Conservation (phyloP, 2,888 invertebrate genomes). For the Apodemia hepburni region DNA sequence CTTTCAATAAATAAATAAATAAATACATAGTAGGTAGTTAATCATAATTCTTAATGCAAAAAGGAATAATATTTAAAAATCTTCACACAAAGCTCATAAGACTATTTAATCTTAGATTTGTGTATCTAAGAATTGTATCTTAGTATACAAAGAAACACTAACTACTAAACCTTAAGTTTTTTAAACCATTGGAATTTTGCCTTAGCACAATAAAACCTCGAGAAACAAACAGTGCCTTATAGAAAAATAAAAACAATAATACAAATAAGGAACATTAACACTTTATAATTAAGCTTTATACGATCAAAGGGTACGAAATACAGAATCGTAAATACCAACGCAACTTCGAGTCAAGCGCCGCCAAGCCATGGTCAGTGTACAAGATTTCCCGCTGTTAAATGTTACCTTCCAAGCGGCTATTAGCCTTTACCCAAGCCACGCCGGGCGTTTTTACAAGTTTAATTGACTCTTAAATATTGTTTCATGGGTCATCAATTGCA, state of each 20-base stretch:
- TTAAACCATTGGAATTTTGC: background rate
- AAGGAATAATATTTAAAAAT: too few relatives aligned
- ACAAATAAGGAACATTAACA: constrained; percentile 7
- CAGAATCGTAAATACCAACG: constrained; percentile 53
- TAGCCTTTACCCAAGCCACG: constrained; percentile 66
- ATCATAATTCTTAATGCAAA: too few relatives aligned
- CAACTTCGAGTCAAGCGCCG: constrained; percentile 42
- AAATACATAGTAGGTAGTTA: too few relatives aligned
- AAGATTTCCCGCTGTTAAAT: constrained; percentile 67
- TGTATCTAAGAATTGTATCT: too few relatives aligned
- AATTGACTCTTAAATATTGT: constrained; percentile 73
- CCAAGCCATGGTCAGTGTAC: constrained; percentile 44
- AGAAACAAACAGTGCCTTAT: background rate
- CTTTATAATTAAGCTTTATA: constrained; percentile 43
- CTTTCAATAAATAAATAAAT: too few relatives aligned
- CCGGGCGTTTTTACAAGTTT: constrained; percentile 61
- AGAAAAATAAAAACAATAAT: background rate
- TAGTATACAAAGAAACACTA: too few relatives aligned
- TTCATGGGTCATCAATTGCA: constrained; percentile 64
- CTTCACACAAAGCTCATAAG: too few relatives aligned
- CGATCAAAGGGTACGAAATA: constrained; percentile 27
- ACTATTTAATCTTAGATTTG: too few relatives aligned
- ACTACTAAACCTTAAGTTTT: too few relatives aligned
- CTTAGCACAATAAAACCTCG: background rate
- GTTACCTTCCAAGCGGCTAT: constrained; percentile 62